phyloP scores from a whole-genome alignment of 1,140 invertebrate genomes.

The Eriosoma lanigerum region DNA sequence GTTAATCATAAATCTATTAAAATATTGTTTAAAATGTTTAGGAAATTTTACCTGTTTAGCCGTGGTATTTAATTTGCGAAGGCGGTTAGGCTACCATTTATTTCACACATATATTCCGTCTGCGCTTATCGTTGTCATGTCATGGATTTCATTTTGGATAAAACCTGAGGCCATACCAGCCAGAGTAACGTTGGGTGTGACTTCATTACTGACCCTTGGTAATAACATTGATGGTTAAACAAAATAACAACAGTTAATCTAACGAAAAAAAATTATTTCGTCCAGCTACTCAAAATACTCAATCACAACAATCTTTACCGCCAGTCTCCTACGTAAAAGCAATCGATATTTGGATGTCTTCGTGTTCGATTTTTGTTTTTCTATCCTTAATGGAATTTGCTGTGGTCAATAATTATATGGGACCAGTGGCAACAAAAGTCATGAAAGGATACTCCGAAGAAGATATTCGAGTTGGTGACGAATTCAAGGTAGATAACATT shows the following conservation, averaged over 20 bases:
- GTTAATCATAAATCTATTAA: too few species aligned
- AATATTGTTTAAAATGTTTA: constrained; percentile 56
- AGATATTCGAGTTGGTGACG: constrained; percentile 69
- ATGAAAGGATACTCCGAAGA: constrained; percentile 90
- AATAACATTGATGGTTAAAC: constrained; percentile 52
- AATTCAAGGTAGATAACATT: constrained; percentile 68
- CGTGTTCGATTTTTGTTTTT: constrained; percentile 89
- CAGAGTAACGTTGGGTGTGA: constrained; percentile 77
- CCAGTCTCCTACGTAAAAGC: constrained; percentile 90
- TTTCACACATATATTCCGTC: constrained; percentile 91
- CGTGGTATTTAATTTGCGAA: constrained; percentile 78
- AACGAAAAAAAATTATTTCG: constrained; percentile 3
- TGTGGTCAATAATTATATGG: constrained; percentile 90
- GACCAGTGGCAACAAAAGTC: constrained; percentile 79
- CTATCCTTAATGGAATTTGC: constrained; percentile 91
- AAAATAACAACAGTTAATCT: background rate
- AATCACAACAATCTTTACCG: constrained; percentile 85
- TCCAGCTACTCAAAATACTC: constrained; percentile 82
- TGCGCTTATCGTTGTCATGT: constrained; percentile 87
- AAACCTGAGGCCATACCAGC: constrained; percentile 87
- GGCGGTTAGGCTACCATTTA: constrained; percentile 83
- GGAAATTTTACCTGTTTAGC: constrained; percentile 86
- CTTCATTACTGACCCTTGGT: constrained; percentile 80
- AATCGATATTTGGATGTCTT: constrained; percentile 92
- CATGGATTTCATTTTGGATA: constrained; percentile 92